Base-by-base conservation (phyloP, 2,113 vertebrate species). In the Hippoglossus stenolepis region DNA sequence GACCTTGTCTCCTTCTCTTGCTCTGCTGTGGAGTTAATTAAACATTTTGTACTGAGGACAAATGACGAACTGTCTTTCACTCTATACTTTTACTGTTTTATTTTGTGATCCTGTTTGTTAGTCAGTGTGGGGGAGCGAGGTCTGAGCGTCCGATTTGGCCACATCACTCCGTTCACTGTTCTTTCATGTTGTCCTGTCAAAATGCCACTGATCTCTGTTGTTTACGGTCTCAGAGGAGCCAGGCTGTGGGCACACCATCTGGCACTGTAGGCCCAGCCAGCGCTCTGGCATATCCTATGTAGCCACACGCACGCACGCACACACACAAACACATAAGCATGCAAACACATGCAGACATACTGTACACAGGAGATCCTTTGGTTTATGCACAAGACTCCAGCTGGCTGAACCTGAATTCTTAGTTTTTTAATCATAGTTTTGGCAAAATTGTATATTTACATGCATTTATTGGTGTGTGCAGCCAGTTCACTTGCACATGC, bases 231-330 rank as follows among this genome's bases (percentile, higher is more conserved):
- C 83, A 67, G 60, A 86, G 78, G 85, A 89, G 72, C 74, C 49
- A 0, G 71, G 79, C 71, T 82, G 63, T 84, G 77, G 86, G 77
- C 69, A 14, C 85, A 65, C 91, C 90, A 91, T 91, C 90, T 93
- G 90, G 82, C 78, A 60, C 70, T 74, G 82, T 72, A 76, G 87
- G 84, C 85, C 77, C 59, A 79, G 78, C 80, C 81, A 70, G 77
- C 4, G 14, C 69, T 73, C 56, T 76, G 61, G 31, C 83, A 75
- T 70, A 87, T 86, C 65, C 54, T 61, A 65, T 64, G 77, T 53
- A 73, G 23, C 26, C 47, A 74, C 82, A 65, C 0, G 31, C 31
- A 31, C n/a, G 64, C 38, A 60, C 47, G 71, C 82, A 65, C 0
- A 6, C 31, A 31, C n/a, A 67, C 38, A 60, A 47, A 65, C 35